These are phyloP conservation scores for Watsonalla binaria DNA, from an alignment of 2,888 invertebrate genomes.

Conservation along the genomic window DNA sequence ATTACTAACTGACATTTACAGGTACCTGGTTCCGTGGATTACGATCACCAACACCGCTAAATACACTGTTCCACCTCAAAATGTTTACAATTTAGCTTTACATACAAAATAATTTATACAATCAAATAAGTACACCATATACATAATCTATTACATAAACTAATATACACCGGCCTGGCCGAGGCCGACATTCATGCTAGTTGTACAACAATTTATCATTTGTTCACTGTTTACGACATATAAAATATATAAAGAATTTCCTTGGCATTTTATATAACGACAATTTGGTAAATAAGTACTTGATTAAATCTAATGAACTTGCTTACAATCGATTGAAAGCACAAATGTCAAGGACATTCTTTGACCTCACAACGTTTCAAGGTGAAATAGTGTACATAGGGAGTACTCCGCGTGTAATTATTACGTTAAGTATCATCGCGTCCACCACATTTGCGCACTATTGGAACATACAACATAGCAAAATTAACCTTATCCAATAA, in stretches of 20 bases:
- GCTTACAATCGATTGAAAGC: constrained; percentile 2
- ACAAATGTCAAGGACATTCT: constrained; percentile 15
- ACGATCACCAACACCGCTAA: constrained; percentile 12
- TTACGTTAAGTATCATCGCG: constrained; percentile 23
- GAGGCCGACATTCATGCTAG: constrained; percentile 50
- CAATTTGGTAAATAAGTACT: constrained; percentile 4
- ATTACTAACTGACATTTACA: not conserved
- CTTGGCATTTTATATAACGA: constrained; percentile 2
- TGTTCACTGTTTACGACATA: constrained; percentile 64
- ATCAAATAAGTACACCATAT: constrained; percentile 54
- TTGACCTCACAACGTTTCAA: constrained; percentile 17
- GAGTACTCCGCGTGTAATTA: constrained; percentile 45
- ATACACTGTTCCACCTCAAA: constrained; percentile 39
- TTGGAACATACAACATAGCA: not conserved
- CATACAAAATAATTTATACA: constrained; percentile 42
- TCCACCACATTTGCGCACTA: constrained; percentile 1
- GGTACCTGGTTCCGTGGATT: not conserved
- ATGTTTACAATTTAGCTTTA: constrained; percentile 6
- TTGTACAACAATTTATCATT: constrained; percentile 42
- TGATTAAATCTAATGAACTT: not conserved
- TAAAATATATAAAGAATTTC: constrained; percentile 22
- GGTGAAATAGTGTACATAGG: constrained; percentile 50
- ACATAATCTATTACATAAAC: constrained; percentile 31
- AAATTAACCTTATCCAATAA: not conserved
- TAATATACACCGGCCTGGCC: constrained; percentile 51